phyloP scores from a whole-genome alignment of 2,888 invertebrate species.

The Hemicrepidius hirtus region DNA sequence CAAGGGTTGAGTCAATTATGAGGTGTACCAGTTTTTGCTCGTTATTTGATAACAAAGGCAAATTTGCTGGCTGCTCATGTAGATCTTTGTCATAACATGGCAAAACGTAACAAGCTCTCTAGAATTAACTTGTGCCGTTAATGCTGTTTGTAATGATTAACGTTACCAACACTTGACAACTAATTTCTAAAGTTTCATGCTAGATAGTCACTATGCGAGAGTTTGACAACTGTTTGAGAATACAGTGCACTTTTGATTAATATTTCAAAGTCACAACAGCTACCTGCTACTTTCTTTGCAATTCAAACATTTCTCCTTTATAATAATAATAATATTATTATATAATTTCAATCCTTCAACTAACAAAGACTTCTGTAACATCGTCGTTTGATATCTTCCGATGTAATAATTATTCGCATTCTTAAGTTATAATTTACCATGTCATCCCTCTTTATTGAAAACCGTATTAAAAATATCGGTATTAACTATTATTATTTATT shows the following conservation, averaged over 20 bases:
- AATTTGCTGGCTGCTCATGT: not conserved
- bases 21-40: constrained; percentile 3
- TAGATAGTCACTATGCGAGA: not conserved
- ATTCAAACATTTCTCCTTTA: too few species aligned
- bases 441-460: too few species aligned
- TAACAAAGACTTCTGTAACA: too few species aligned
- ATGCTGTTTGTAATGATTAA: constrained; percentile 23
- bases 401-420: too few species aligned
- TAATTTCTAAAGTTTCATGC: constrained; percentile 12
- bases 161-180: constrained; percentile 10
- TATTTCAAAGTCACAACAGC: too few species aligned
- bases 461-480: too few species aligned
- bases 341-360: too few species aligned
- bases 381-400: too few species aligned
- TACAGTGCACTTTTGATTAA: constrained; percentile 6
- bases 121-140: constrained; percentile 5
- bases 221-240: not conserved
- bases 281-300: too few species aligned
- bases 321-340: too few species aligned
- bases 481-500: too few species aligned
- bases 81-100: not conserved
- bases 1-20: constrained; percentile 1
- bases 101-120: constrained; percentile 9
- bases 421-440: too few species aligned
- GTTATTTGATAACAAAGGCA: constrained; percentile 14